phyloP scores from a whole-genome alignment of 2,113 vertebrate genomes.

The Galemys pyrenaicus region DNA sequence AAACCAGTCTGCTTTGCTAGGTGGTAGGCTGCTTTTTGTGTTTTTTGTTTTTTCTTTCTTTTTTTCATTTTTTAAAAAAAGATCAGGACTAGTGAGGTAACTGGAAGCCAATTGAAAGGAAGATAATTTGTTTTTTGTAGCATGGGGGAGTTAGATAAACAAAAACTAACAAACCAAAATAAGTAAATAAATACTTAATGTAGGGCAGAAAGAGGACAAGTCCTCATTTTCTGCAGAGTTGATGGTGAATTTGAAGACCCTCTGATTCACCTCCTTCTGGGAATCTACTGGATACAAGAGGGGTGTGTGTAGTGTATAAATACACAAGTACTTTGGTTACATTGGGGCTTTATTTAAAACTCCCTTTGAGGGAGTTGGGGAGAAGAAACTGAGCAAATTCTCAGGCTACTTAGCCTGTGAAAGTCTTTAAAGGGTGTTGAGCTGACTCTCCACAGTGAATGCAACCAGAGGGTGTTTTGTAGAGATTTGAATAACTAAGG shows the following conservation, averaged over 20 bases:
- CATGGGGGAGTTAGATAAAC: background rate
- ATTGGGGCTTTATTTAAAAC: background rate
- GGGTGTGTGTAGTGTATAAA: background rate
- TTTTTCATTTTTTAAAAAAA: background rate
- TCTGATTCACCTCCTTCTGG: background rate
- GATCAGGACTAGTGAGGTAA: constrained; percentile 12
- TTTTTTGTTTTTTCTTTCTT: too few relatives aligned
- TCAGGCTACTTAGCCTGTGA: background rate
- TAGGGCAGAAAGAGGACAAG: background rate
- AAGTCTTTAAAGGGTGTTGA: background rate
- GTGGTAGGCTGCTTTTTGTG: background rate
- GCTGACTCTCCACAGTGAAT: background rate
- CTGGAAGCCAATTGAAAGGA: constrained; percentile 38
- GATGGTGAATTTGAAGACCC: background rate
- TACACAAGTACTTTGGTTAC: background rate
- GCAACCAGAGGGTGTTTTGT: background rate
- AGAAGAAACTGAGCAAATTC: constrained; percentile 36
- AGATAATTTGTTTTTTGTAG: constrained; percentile 11
- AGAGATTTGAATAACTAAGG: background rate
- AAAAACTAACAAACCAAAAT: background rate
- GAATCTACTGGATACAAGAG: background rate
- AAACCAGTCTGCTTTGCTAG: constrained; percentile 9
- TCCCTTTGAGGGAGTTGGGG: background rate
- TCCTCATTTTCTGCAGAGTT: background rate
- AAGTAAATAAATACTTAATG: background rate